phyloP scores from a whole-genome alignment of 2,797 vertebrate species.

The Ptychadena robeensis region DNA sequence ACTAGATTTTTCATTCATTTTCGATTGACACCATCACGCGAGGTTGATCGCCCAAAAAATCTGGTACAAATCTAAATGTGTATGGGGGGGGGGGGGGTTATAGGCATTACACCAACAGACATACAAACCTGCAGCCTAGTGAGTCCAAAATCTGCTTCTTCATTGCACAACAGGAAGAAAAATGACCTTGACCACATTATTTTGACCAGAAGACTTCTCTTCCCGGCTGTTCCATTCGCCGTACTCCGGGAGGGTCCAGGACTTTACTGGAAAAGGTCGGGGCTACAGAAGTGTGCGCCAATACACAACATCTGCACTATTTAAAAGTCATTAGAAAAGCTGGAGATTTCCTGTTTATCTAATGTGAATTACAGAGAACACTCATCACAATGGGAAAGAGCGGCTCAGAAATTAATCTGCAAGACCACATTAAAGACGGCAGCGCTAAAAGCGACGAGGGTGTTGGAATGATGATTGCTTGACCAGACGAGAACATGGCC shows the following conservation, averaged over 20 bases:
- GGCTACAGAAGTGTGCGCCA: slow-evolving; percentile 19
- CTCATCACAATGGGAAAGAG: slow-evolving; percentile 1
- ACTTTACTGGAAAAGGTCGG: slow-evolving; percentile 52
- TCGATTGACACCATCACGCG: too few relatives aligned
- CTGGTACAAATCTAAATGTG: too few relatives aligned
- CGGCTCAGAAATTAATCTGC: not conserved
- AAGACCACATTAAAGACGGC: slow-evolving; percentile 44
- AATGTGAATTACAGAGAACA: slow-evolving; percentile 24
- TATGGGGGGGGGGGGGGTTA: too few relatives aligned
- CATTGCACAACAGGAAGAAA: not conserved
- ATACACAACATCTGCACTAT: slow-evolving; percentile 49
- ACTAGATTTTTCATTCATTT: too few relatives aligned
- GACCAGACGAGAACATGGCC: slow-evolving; percentile 5
- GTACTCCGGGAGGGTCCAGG: slow-evolving; percentile 26
- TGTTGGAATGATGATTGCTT: not conserved
- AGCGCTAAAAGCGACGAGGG: slow-evolving; percentile 5
- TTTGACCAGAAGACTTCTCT: slow-evolving; percentile 19
- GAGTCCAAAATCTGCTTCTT: not conserved
- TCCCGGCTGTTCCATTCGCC: slow-evolving; percentile 22
- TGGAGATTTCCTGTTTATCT: slow-evolving; percentile 58
- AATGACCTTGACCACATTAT: not conserved
- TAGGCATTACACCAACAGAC: too few relatives aligned
- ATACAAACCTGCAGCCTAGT: not conserved
- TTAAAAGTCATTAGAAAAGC: slow-evolving; percentile 41
- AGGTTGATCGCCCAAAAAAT: too few relatives aligned